Conservation (phyloP, 2,888 invertebrate genomes). For the Fragum sueziense region DNA sequence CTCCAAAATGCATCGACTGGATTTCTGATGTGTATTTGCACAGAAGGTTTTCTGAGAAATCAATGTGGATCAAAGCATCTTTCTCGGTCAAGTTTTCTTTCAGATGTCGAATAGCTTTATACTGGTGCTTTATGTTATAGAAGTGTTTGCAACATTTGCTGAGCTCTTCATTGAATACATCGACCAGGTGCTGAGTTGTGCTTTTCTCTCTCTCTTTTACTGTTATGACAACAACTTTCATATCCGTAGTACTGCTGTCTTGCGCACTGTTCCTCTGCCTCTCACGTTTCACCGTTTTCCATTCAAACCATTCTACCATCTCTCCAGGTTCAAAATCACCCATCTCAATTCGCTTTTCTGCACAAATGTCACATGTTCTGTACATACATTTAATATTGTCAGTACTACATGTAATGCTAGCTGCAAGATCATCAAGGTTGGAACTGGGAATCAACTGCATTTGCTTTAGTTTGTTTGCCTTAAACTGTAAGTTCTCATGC, state of each 20-base stretch:
- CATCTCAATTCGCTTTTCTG: slow-evolving; percentile 1
- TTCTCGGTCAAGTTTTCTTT: slow-evolving; percentile 57
- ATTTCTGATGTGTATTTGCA: slow-evolving; percentile 31
- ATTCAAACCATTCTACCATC: slow-evolving; percentile 39
- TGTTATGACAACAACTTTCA: slow-evolving; percentile 24
- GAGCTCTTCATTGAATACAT: slow-evolving; percentile 33
- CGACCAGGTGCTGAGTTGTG: slow-evolving; percentile 7
- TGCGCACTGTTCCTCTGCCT: not conserved
- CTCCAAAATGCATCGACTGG: slow-evolving; percentile 27
- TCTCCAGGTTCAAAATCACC: slow-evolving; percentile 6
- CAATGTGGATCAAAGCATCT: slow-evolving; percentile 70
- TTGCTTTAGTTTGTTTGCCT: slow-evolving; percentile 31
- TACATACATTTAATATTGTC: slow-evolving; percentile 44
- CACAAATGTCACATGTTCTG: slow-evolving; percentile 31
- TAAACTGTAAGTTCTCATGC: slow-evolving; percentile 53
- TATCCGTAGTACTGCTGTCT: not conserved
- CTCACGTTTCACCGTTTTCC: slow-evolving; percentile 28
- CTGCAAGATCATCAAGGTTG: slow-evolving; percentile 24
- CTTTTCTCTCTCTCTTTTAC: slow-evolving; percentile 39
- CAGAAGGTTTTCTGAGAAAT: slow-evolving; percentile 76
- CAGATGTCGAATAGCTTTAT: slow-evolving; percentile 40
- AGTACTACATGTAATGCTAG: slow-evolving; percentile 19
- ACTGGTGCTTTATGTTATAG: slow-evolving; percentile 59
- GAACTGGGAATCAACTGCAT: slow-evolving; percentile 8
- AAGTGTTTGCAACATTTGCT: slow-evolving; percentile 42